Conservation (phyloP, 1,140 invertebrate genomes). For the Pinna nobilis region DNA sequence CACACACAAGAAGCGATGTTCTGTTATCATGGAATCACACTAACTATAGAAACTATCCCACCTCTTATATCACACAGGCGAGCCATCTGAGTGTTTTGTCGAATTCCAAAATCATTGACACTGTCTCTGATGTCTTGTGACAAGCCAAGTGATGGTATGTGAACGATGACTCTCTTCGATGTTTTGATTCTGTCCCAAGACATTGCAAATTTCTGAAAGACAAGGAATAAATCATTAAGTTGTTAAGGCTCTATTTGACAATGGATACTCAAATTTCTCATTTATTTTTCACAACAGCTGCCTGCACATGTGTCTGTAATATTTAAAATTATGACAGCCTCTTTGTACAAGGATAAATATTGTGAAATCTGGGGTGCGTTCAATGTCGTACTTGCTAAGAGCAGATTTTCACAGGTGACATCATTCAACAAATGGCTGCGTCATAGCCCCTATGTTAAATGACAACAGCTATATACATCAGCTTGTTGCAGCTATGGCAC, state of each 20-base stretch:
- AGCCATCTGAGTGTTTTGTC: slow-evolving; percentile 74
- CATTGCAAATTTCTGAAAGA: slow-evolving; percentile 65
- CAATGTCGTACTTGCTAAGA: no score
- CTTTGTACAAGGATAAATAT: neutral
- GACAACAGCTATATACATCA: no score
- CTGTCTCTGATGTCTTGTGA: slow-evolving; percentile 65
- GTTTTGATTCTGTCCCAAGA: slow-evolving; percentile 71
- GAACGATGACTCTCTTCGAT: slow-evolving; percentile 69
- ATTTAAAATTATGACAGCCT: neutral
- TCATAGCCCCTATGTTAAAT: no score
- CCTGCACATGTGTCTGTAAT: neutral
- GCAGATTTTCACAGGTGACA: no score
- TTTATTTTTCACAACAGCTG: no score
- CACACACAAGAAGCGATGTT: no score
- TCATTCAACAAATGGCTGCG: no score
- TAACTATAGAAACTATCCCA: slow-evolving; percentile 23
- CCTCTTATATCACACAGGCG: slow-evolving; percentile 73
- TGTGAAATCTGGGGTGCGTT: no score
- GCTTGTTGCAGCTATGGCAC: no score
- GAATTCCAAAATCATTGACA: slow-evolving; percentile 68
- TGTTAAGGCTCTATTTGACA: no score
- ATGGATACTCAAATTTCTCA: no score
- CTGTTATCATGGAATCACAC: no score
- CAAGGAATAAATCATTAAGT: slow-evolving; percentile 29
- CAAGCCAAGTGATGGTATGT: slow-evolving; percentile 73